phyloP scores from a whole-genome alignment of 2,797 vertebrate genomes.

The Lagorchestes hirsutus region DNA sequence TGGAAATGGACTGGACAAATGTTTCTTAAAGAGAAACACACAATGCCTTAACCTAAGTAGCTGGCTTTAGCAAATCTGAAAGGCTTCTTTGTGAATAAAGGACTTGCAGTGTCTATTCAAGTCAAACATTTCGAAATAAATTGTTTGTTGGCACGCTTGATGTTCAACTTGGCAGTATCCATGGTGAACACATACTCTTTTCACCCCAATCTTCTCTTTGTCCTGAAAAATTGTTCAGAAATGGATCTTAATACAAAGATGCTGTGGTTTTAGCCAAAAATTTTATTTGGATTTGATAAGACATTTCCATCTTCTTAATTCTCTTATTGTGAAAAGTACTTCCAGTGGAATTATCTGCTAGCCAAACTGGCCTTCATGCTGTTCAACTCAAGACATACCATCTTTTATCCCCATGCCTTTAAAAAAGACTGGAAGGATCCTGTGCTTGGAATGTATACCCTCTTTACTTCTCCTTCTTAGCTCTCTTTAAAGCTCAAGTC shows the following conservation, averaged over 20 bases:
- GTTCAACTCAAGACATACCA: not conserved
- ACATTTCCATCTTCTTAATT: constrained; percentile 11
- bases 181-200: constrained; percentile 41
- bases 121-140: not conserved
- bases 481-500: not conserved
- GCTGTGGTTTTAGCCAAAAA: not conserved
- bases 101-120: not conserved
- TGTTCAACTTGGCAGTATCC: constrained; percentile 35
- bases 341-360: constrained; percentile 43
- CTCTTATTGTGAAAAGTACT: constrained; percentile 50
- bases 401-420: not conserved
- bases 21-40: not conserved
- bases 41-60: not conserved
- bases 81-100: not conserved
- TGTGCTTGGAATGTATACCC: not conserved
- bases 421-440: not conserved
- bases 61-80: not conserved
- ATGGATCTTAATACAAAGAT: constrained; percentile 17
- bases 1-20: constrained; percentile 26
- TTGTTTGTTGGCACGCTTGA: not conserved
- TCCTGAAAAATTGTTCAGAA: constrained; percentile 42
- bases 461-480: not conserved
- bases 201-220: not conserved
- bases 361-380: not conserved
- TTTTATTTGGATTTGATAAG: constrained; percentile 19